Base-by-base conservation (phyloP, 2,888 invertebrate genomes). In the Lepas anatifera region DNA sequence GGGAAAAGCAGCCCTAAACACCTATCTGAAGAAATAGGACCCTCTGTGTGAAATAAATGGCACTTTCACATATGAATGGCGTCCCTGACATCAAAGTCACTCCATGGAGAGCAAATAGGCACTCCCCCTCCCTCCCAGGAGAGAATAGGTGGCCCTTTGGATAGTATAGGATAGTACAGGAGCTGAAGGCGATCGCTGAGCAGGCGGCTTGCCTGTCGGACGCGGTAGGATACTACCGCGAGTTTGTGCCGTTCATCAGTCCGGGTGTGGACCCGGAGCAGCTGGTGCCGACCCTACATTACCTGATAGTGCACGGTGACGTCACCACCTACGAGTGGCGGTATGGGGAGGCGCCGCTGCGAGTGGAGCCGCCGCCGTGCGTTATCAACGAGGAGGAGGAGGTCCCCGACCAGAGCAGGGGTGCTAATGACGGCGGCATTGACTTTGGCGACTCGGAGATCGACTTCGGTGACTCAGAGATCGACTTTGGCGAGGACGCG, bases 261-360 rank as follows among this genome's bases (percentile, higher is more conserved):
- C 25, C 66, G 13, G n/a, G 39, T 3, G 66, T 66, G n/a, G 39
- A 22, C 16, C 11, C 13, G 3, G 39, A 39, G 13, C 37, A 66
- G 39, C 37, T 66, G 7, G 39, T 66, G 39, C 39, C 66, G 11
- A 66, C 39, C 8, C 66, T 66, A 13, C 37, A 39, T 25, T 66
- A 6, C 39, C 39, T 66, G 16, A n/a, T 39, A 83, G 86, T 88
- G 73, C 86, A 89, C 77, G 96, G 96, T 69, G 95, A 97, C 80
- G 91, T 92, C 0, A 95, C 95, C 0, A 89, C 90, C 0, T 98
- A 94, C 78, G 92, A 99, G 79, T 97, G 91, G 87, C 87, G 85
- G 69, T 90, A 92, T 76, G 93, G 93, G 3, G 89, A 90, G 78
- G 86, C 88, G 8, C 97, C 97, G 0, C 79, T 89, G 35, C 84